These are phyloP conservation scores for Boloria selene DNA, from an alignment of 2,888 invertebrate genomes.

Conservation along the genomic window DNA sequence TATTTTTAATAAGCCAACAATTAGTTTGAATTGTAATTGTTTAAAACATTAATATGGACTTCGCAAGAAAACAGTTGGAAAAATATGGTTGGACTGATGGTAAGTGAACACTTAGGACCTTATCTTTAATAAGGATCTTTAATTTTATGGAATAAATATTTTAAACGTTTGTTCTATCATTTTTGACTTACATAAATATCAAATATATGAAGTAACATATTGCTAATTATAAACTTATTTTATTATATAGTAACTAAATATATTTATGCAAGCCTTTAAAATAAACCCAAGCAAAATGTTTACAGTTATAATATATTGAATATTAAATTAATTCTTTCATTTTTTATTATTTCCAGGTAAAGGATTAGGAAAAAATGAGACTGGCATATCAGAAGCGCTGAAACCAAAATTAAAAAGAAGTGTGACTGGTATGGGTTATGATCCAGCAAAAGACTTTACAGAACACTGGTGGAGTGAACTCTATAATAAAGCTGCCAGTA, in stretches of 20 bases:
- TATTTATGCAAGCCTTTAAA: too few species aligned
- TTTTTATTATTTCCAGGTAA: slow-evolving; percentile 80
- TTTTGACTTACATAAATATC: too few species aligned
- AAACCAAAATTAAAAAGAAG: slow-evolving; percentile 92
- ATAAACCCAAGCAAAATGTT: too few species aligned
- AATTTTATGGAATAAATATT: background rate
- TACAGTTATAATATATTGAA: too few species aligned
- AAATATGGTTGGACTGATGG: slow-evolving; percentile 89
- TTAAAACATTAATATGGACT: slow-evolving; percentile 78
- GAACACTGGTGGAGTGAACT: slow-evolving; percentile 93
- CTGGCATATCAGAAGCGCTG: slow-evolving; percentile 89
- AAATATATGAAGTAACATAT: too few species aligned
- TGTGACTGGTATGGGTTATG: slow-evolving; percentile 89
- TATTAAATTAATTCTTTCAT: background rate
- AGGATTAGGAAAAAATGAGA: slow-evolving; percentile 91
- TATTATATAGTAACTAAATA: too few species aligned
- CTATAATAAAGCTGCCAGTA: slow-evolving; percentile 88
- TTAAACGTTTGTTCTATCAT: background rate
- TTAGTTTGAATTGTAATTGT: background rate
- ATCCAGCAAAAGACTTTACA: slow-evolving; percentile 87
- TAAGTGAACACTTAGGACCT: slow-evolving; percentile 43
- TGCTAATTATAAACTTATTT: too few species aligned
- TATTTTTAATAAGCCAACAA: background rate
- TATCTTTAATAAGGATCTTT: background rate
- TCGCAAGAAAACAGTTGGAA: slow-evolving; percentile 86